Base-by-base conservation (phyloP, 92 coral and sea anemone species). In the Isaurus tuberculatus region DNA sequence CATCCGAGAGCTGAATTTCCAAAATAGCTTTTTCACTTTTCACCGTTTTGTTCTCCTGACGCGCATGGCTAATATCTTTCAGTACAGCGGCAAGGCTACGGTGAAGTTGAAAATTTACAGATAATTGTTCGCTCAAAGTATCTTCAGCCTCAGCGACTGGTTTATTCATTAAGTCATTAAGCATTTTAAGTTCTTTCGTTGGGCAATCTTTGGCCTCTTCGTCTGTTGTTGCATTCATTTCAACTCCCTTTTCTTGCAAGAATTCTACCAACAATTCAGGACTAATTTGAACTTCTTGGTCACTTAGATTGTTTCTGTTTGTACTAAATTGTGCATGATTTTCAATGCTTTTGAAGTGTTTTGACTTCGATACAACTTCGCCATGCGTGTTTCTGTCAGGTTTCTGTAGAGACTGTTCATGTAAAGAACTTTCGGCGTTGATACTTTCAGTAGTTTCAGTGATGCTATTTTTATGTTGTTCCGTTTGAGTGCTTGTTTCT, bases 1-100 rank as follows among this genome's bases (percentile, higher is more conserved):
- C 91, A 32, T 93, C 97, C 1, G 97, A 93, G 49, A 93, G 90
- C 75, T 93, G 91, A 58, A 93, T 89, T 81, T 93, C 97, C 19
- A 93, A 83, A 55, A 88, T 73, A 31, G 94, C 94, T 46, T 91
- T 91, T 48, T 88, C 87, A 34, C 73, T 72, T 55, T 75, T 85
- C n/a, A 89, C 71, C 53, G 36, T 81, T 57, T 66, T 85, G 65
- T 67, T 89, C 26, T 87, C 84, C 57, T 89, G 89, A 16, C 75
- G 86, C 28, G 87, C 78, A 57, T 64, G 66, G 31, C 75, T 65
- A 19, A 22, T 75, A 22, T 80, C 81, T 73, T 86, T 36, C 19
- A 81, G 27, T 42, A 70, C 65, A 9, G 80, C 89, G n/a, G 53
- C 26, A 25, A 89, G 55, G 31, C 75, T 72, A 58, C 42, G 83